Base-by-base conservation (phyloP, 2,113 vertebrate genomes). In the Lampris incognitus region DNA sequence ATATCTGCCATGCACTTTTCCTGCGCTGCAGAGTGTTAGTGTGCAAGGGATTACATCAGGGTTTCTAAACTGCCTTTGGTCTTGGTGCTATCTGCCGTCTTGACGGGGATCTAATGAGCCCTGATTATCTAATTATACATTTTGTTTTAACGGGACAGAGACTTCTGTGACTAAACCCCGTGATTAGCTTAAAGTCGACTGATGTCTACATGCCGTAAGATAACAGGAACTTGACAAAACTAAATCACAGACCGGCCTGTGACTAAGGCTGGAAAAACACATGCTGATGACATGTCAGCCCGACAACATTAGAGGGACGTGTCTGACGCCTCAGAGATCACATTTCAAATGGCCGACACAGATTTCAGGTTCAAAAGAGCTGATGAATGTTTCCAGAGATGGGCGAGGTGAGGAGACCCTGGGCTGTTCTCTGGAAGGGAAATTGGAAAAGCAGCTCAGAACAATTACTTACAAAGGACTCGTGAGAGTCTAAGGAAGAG, bases 271-370 rank as follows among this genome's bases (percentile, higher is more conserved):
- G 40, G 52, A 80, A 64, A 63, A 13, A 40, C 44, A 48, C 38
- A 3, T 40, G 9, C 39, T 39, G 37, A 9, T 1, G n/a, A 40
- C 60, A 75, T n/a, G 37, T 54, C 60, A 2, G n/a, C 55, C 49
- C 75, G 51, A 72, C 57, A 67, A 62, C 50, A 67, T 56, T 38
- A 46, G 24, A 9, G 38, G 44, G 61, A 51, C 64, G 13, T 52
- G 51, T 54, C 13, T 54, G n/a, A 11, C 8, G 2, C 3, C n/a
- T 40, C 38, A 52, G 52, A 66, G 48, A 51, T 46, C 68, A 24
- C 0, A 24, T 24, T 24, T 50, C 6, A 40, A 57, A 44, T 37
- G 38, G 9, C 51, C 10, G 38, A 67, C 55, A 39, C 55, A 2
- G 51, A 38, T 64, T 8, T 52, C 11, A 55, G 11, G 3, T 44